A percentile compares a stretch with the other conserved stretches of the same genome.
Evolutionary conservation across 2,113 vertebrate genomes (phyloP).

Genomic region (Pangasianodon gigas): DNA sequence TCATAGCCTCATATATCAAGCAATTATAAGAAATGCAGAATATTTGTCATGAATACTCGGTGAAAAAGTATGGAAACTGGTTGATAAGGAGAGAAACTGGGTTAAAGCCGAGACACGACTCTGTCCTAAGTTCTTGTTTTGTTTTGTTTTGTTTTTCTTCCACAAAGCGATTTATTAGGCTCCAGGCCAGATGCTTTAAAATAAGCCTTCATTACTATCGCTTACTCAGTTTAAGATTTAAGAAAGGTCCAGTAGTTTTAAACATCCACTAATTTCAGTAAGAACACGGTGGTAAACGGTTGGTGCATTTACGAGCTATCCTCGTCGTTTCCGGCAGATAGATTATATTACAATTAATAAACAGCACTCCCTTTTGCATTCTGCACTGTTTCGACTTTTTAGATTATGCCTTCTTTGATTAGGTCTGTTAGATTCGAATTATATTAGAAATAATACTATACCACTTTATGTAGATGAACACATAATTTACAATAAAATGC

Average conservation of each 20-base stretch:
- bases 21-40: not conserved
- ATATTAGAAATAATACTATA: not conserved
- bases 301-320: not conserved
- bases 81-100: not conserved
- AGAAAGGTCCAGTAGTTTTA: constrained; percentile 1
- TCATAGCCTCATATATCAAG: not conserved
- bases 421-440: not conserved
- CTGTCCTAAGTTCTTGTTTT: not conserved
- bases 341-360: not conserved
- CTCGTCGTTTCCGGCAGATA: not conserved
- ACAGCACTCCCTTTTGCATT: not conserved
- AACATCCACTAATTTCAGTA: constrained; percentile 13
- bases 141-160: not conserved
- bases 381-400: not conserved
- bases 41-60: not conserved
- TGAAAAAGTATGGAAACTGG: not conserved
- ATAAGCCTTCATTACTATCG: constrained; percentile 1
- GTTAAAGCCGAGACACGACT: not conserved
- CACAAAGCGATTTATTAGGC: constrained; percentile 24
- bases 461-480: not conserved
- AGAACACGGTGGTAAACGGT: constrained; percentile 18
- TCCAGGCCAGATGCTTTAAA: not conserved
- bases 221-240: not conserved
- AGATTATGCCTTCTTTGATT: not conserved
- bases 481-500: not conserved